Base-by-base conservation (phyloP, 2,888 invertebrate species). In the Cyclophora albipunctata region DNA sequence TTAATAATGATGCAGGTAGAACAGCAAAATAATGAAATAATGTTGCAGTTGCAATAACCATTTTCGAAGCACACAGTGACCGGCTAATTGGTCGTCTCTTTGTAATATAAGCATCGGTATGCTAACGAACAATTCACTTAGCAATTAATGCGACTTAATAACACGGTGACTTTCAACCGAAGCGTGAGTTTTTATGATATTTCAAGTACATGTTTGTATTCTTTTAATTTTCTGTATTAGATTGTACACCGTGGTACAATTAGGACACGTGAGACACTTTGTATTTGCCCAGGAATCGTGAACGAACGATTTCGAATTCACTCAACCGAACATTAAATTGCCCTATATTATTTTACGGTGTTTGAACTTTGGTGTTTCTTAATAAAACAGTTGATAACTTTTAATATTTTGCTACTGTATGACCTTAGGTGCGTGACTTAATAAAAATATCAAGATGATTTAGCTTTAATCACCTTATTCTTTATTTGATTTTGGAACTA, bases 261-360 rank as follows among this genome's bases (percentile, higher is more conserved):
- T 84, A 82, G 73, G 73, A 75, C 77, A 79, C 78, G 76, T 75
- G 77, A 74, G 67, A 73, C 66, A 78, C 81, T 81, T 85, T 87
- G 80, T 85, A 67, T 83, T 78, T 87, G 84, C 71, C 75, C 82
- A 82, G 73, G 76, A 76, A 62, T 78, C 82, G 74, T 81, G 83
- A 83, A 86, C 77, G 71, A 58, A 69, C 67, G 68, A 78, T 75
- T 80, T 72, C 60, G 66, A 78, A 80, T 65, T 67, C 82, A 78
- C 67, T 73, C 75, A 70, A 73, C 75, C 85, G 71, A 75, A 71
- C 55, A 60, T 63, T 59, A 50, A 58, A 55, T 55, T 64, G 62
- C 66, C 69, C 68, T 69, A 66, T 78, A 71, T 79, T 72, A 78
- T 77, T 76, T 72, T 69, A 75, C 71, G 71, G 69, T 64, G 54